A percentile compares a stretch with the other conserved stretches of the same genome.
phyloP scores from a whole-genome alignment of 2,888 invertebrate species.

The Ichneumoninae sp. region DNA sequence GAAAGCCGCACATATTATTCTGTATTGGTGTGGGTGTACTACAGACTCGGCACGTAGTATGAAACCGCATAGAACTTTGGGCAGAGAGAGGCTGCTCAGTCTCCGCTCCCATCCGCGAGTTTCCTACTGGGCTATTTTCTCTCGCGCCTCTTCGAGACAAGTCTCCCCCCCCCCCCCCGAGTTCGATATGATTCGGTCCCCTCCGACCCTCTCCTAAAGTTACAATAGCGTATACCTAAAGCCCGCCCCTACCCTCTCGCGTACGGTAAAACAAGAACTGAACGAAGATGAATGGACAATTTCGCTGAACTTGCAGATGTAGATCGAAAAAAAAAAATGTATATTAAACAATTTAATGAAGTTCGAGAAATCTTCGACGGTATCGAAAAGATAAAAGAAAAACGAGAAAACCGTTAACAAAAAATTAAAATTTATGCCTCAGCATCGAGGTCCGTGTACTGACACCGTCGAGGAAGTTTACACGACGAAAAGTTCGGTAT shows the following conservation, averaged over 20 bases:
- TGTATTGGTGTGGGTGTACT: constrained; percentile 7
- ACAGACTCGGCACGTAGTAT: constrained; percentile 59
- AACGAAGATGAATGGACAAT: constrained; percentile 1
- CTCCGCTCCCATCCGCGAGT: constrained; percentile 8
- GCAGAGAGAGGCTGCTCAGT: constrained; percentile 39
- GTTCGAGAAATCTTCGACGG: not conserved
- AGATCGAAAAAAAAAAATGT: not conserved
- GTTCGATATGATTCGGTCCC: constrained; percentile 59
- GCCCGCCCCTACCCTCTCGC: constrained; percentile 12
- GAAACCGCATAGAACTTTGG: constrained; percentile 57
- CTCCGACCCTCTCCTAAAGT: constrained; percentile 52
- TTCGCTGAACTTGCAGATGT: not conserved
- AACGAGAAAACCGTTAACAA: not conserved
- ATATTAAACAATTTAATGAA: not conserved
- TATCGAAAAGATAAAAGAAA: not conserved
- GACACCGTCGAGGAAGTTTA: not conserved
- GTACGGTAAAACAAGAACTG: not conserved
- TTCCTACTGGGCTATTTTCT: constrained; percentile 48
- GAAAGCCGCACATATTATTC: constrained; percentile 39
- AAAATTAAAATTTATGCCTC: not conserved
- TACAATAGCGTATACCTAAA: constrained; percentile 51
- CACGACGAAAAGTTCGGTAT: not conserved
- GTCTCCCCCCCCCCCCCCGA: constrained; percentile 50
- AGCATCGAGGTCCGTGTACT: not conserved
- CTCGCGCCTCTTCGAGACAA: constrained; percentile 49